phyloP scores from a whole-genome alignment of 2,113 vertebrate species.

The Aphelocoma coerulescens region DNA sequence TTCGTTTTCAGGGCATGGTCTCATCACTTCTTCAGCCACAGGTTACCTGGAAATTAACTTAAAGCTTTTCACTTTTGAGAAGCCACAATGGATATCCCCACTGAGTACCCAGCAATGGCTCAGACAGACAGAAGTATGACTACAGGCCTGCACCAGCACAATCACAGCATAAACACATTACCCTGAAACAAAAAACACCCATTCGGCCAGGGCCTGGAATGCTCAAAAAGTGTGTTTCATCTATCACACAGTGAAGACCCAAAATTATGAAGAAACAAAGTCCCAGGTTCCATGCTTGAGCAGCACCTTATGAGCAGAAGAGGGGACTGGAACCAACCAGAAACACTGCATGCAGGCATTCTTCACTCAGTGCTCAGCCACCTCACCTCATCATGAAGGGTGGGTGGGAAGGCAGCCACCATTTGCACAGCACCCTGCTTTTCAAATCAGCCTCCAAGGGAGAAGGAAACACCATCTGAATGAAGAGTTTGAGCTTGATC shows the following conservation, averaged over 20 bases:
- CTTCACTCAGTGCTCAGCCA: not conserved
- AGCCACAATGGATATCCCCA: not conserved
- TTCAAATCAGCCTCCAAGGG: not conserved
- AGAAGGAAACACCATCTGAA: not conserved
- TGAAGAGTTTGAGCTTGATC: not conserved
- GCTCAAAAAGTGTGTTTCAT: not conserved
- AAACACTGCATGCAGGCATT: not conserved
- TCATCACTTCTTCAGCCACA: not conserved
- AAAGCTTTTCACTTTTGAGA: not conserved
- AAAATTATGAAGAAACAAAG: not conserved
- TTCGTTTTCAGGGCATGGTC: not conserved
- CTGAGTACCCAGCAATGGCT: accelerated
- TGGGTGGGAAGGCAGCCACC: not conserved
- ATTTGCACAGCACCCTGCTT: not conserved
- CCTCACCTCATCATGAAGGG: not conserved
- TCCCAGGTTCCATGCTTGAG: not conserved
- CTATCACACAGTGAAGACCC: not conserved
- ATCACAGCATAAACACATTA: not conserved
- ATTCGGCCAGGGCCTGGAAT: not conserved
- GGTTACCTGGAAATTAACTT: not conserved
- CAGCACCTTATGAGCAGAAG: not conserved
- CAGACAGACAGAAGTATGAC: not conserved
- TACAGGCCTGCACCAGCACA: not conserved
- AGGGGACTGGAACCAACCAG: not conserved
- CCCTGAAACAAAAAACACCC: not conserved